These are phyloP conservation scores for Tryphoninae sp. DNA, from an alignment of 2,888 invertebrate species.

Conservation along the genomic window DNA sequence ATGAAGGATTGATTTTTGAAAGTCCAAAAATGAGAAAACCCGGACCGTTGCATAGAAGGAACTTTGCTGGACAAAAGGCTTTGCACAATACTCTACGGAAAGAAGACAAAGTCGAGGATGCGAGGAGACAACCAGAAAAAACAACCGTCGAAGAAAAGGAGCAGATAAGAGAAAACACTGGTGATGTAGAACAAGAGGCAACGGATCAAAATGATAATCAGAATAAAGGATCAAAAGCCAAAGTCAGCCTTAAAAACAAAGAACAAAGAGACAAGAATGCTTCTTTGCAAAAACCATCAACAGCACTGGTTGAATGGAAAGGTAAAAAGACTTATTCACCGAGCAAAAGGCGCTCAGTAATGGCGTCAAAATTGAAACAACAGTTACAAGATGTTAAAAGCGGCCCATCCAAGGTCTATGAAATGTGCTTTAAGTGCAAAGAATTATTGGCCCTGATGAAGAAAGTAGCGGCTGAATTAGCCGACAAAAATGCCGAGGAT, in stretches of 20 bases:
- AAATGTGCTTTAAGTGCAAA: slow-evolving; percentile 60
- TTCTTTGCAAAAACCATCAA: background rate
- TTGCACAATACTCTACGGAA: slow-evolving; percentile 11
- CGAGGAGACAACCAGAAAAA: slow-evolving; percentile 32
- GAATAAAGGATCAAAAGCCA: slow-evolving; percentile 7
- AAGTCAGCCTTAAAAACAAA: slow-evolving; percentile 21
- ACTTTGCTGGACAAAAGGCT: background rate
- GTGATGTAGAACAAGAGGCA: background rate
- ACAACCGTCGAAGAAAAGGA: slow-evolving; percentile 28
- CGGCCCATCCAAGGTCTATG: background rate
- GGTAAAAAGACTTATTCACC: slow-evolving; percentile 25
- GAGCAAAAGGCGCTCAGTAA: background rate
- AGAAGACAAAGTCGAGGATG: slow-evolving; percentile 30
- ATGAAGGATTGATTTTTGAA: background rate
- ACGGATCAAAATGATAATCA: slow-evolving; percentile 43
- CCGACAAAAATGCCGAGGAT: slow-evolving; percentile 53
- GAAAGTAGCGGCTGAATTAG: slow-evolving; percentile 54
- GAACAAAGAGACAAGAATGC: background rate
- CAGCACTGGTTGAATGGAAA: background rate
- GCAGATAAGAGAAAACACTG: slow-evolving; percentile 5
- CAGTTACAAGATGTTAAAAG: background rate
- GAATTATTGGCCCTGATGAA: slow-evolving; percentile 61
- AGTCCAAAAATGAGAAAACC: background rate
- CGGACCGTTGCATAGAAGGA: background rate
- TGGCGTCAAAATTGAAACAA: background rate